Conservation (phyloP, 1,140 invertebrate species). For the Chlorops oryzae region DNA sequence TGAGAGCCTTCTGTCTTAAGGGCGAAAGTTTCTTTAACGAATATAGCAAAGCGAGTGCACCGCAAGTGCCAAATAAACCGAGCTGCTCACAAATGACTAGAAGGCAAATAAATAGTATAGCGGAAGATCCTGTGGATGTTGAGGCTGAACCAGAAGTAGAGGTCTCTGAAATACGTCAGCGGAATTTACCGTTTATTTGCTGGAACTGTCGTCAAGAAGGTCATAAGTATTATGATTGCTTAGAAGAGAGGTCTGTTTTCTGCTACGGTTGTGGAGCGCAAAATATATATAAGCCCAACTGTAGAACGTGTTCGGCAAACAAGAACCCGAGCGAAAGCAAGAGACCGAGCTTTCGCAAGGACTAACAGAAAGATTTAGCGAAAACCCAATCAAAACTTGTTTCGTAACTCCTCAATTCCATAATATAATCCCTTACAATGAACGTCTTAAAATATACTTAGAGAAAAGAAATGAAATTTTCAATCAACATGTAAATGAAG, state of each 20-base stretch:
- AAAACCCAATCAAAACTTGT: neutral
- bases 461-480: neutral
- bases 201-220: constrained; percentile 13
- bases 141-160: too few species aligned
- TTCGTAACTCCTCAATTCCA: neutral
- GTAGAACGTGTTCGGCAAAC: constrained; percentile 1
- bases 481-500: too few species aligned
- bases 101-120: too few species aligned
- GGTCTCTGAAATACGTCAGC: too few species aligned
- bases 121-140: too few species aligned
- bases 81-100: too few species aligned
- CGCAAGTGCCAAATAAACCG: too few species aligned
- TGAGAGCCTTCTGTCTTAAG: too few species aligned
- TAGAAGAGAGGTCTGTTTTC: constrained; percentile 6
- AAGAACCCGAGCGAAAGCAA: neutral
- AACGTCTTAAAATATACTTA: neutral
- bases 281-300: constrained; percentile 7
- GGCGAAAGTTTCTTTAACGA: too few species aligned
- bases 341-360: neutral
- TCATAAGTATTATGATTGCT: constrained; percentile 14
- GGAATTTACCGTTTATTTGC: too few species aligned
- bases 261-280: constrained; percentile 10
- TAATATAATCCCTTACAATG: constrained; percentile 1
- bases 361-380: too few species aligned
- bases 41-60: too few species aligned